Percentiles rank a stretch among this genome's conserved stretches.
Evolutionary conservation across 2,797 vertebrate species (phyloP).

Genomic region (Anguilla obscura): DNA sequence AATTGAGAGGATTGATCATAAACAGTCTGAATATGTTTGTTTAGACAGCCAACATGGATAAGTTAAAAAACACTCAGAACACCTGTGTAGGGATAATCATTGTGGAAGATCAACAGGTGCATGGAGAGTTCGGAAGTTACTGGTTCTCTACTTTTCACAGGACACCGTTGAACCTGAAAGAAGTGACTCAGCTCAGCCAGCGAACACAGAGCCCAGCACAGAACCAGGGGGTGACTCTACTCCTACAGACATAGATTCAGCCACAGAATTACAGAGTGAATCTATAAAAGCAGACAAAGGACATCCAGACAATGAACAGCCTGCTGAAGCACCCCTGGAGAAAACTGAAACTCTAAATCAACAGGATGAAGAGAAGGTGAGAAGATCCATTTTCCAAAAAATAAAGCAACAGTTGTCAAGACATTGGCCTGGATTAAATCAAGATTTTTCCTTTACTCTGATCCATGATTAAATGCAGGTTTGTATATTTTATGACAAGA

Average conservation of each 20-base stretch:
- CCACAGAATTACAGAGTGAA: constrained; percentile 28
- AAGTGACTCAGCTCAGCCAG: not conserved
- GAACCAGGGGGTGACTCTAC: not conserved
- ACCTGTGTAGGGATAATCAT: not conserved
- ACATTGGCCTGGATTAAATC: not conserved
- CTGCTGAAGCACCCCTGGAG: constrained; percentile 37
- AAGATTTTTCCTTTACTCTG: too few species aligned
- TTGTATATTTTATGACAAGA: not conserved
- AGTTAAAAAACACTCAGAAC: not conserved
- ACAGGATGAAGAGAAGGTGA: constrained; percentile 51
- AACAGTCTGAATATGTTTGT: not conserved
- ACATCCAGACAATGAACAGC: constrained; percentile 24
- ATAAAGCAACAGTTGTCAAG: not conserved
- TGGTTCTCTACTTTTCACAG: not conserved
- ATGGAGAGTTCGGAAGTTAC: not conserved
- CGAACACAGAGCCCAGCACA: constrained; percentile 9
- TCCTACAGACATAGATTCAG: not conserved
- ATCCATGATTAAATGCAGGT: too few species aligned
- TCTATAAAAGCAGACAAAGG: constrained; percentile 31
- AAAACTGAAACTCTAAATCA: constrained; percentile 21
- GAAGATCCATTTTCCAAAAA: not conserved
- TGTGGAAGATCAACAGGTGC: not conserved
- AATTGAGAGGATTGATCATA: not conserved
- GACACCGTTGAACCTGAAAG: constrained; percentile 7
- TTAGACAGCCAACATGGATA: not conserved